A percentile compares a stretch with the other conserved stretches of the same genome.
These are phyloP conservation scores for Pseudomyrmex flavicornis DNA, from an alignment of 1,140 invertebrate genomes.

Conservation along the genomic window DNA sequence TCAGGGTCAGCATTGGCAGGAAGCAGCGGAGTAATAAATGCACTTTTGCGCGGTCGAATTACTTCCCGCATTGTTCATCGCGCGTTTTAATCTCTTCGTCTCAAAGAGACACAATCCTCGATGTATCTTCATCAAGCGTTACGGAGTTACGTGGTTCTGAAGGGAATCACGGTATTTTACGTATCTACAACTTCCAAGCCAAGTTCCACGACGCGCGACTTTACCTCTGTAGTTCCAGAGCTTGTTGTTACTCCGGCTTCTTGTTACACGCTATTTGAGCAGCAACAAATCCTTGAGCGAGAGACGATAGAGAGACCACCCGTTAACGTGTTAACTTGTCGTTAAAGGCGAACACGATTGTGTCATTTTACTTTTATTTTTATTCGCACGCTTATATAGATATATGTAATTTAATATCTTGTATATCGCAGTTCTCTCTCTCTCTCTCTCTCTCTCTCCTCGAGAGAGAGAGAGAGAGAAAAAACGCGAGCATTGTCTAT, in stretches of 20 bases:
- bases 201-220: constrained; percentile 35
- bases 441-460: too few species aligned
- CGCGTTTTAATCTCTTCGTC: background rate
- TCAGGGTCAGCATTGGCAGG: constrained; percentile 66
- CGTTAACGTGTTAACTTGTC: background rate
- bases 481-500: background rate
- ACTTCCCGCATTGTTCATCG: constrained; percentile 17
- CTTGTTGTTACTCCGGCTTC: constrained; percentile 22
- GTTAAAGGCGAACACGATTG: background rate
- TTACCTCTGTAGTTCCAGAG: background rate
- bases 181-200: background rate
- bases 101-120: constrained; percentile 15
- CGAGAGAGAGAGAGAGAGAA: too few species aligned
- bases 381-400: background rate
- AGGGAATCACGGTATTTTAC: constrained; percentile 4
- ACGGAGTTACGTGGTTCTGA: constrained; percentile 4
- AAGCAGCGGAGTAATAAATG: constrained; percentile 26
- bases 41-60: constrained; percentile 60
- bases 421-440: background rate
- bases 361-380: background rate
- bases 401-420: background rate
- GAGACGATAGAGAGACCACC: constrained; percentile 8
- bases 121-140: constrained; percentile 32
- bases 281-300: background rate
- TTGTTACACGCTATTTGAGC: constrained; percentile 1